Evolutionary conservation across 2,113 vertebrate species (phyloP).

Genomic region (Talpa occidentalis): DNA sequence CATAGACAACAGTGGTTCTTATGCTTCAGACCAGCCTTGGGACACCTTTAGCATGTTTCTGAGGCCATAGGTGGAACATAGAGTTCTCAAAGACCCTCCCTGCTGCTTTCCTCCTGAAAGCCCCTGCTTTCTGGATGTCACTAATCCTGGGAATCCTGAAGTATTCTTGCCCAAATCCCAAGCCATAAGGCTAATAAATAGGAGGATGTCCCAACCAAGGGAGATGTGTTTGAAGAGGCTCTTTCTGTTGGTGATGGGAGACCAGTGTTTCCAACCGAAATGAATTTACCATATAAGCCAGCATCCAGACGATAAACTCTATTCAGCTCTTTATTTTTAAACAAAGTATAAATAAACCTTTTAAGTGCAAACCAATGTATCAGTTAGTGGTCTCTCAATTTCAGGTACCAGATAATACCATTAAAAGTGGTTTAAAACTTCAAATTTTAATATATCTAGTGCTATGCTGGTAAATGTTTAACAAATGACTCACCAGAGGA

Average conservation of each 20-base stretch:
- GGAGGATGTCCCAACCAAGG: neutral
- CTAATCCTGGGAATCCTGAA: neutral
- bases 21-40: neutral
- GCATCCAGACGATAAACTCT: too few species aligned
- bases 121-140: neutral
- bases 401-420: neutral
- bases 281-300: neutral
- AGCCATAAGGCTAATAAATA: neutral
- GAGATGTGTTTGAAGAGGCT: neutral
- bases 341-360: neutral
- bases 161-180: neutral
- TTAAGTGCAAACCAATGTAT: neutral
- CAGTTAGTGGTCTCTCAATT: neutral
- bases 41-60: neutral
- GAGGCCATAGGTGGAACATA: neutral
- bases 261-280: neutral
- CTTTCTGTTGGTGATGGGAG: neutral
- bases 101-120: neutral
- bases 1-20: neutral
- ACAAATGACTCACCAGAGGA: neutral
- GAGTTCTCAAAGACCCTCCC: neutral
- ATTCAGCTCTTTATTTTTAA: neutral
- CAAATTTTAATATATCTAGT: neutral
- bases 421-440: neutral
- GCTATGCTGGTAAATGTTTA: neutral